A percentile compares a stretch with the other conserved stretches of the same genome.
phyloP scores from a whole-genome alignment of 2,113 vertebrate genomes.

The Oreotrochilus melanogaster region DNA sequence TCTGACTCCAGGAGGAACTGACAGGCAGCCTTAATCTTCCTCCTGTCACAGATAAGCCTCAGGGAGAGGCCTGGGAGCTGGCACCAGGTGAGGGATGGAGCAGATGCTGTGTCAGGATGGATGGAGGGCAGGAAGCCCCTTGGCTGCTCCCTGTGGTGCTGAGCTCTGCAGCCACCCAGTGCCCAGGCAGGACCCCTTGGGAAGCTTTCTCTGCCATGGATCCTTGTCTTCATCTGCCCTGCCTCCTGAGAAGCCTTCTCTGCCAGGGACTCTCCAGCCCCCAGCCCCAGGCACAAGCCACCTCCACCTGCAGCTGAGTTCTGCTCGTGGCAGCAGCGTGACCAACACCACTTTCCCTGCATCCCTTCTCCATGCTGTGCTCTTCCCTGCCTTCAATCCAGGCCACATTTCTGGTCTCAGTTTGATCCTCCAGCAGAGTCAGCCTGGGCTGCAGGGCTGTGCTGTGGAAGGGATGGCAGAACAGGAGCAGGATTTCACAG shows the following conservation, averaged over 20 bases:
- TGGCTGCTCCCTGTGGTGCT: not conserved
- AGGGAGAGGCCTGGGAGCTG: not conserved
- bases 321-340: not conserved
- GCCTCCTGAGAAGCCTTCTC: too few relatives aligned
- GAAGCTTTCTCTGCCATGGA: too few relatives aligned
- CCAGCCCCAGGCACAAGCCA: not conserved
- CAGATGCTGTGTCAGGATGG: not conserved
- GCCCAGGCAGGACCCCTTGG: not conserved
- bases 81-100: not conserved
- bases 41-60: fast-evolving
- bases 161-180: fast-evolving
- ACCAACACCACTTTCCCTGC: too few relatives aligned
- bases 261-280: not conserved
- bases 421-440: too few relatives aligned
- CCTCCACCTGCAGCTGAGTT: too few relatives aligned
- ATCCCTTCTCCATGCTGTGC: not conserved
- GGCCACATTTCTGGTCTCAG: not conserved
- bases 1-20: not conserved
- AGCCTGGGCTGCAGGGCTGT: not conserved
- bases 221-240: too few relatives aligned
- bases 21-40: not conserved
- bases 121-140: fast-evolving
- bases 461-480: too few relatives aligned
- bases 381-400: not conserved
- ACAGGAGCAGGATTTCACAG: not conserved